A percentile compares a stretch with the other conserved stretches of the same genome.
Conservation (phyloP, 2,888 invertebrate species). For the Drosophila setosimentum region DNA sequence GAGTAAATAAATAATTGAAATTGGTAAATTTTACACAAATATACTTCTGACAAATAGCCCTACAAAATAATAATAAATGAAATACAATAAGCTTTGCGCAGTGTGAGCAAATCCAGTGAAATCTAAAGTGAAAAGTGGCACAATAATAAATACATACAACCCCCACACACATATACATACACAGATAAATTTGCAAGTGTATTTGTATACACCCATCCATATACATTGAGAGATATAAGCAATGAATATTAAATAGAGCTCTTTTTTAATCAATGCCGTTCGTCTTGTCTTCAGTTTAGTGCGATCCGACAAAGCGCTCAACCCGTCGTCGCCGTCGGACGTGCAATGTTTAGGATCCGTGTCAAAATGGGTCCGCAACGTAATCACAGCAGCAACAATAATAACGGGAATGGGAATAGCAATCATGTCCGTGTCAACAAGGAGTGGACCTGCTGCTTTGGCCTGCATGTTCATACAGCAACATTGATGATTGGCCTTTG, state of each 20-base stretch:
- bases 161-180: slow-evolving; percentile 8
- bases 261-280: slow-evolving; percentile 31
- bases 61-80: background rate
- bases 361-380: slow-evolving; percentile 87
- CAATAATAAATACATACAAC: slow-evolving; percentile 35
- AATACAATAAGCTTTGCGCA: background rate
- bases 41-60: slow-evolving; percentile 18
- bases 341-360: slow-evolving; percentile 85
- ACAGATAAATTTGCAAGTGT: slow-evolving; percentile 10
- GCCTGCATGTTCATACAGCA: slow-evolving; percentile 93
- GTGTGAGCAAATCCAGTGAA: background rate
- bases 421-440: slow-evolving; percentile 85
- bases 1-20: background rate
- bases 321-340: slow-evolving; percentile 34
- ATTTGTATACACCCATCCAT: slow-evolving; percentile 1
- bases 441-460: slow-evolving; percentile 93
- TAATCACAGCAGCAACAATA: slow-evolving; percentile 54
- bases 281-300: slow-evolving; percentile 28
- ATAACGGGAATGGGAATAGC: slow-evolving; percentile 32
- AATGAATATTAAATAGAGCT: slow-evolving; percentile 23
- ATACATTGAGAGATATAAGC: slow-evolving; percentile 14
- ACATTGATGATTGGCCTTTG: slow-evolving; percentile 93
- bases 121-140: slow-evolving; percentile 43
- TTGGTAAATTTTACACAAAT: slow-evolving; percentile 1
- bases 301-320: slow-evolving; percentile 21